Base-by-base conservation (phyloP, 2,888 invertebrate species). In the Andrena camellia region DNA sequence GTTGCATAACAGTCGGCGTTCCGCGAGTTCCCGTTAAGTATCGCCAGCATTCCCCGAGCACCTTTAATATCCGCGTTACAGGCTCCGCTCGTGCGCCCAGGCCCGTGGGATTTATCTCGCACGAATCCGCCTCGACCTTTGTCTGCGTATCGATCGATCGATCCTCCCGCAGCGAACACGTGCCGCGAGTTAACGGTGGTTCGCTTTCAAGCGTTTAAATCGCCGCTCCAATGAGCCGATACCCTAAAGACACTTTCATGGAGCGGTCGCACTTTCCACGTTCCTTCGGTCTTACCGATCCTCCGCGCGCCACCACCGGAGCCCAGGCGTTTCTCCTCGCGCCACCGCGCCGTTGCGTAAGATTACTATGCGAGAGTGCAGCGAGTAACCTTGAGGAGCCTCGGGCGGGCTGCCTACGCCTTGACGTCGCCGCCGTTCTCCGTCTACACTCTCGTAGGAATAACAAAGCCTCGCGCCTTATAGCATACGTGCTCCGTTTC, bases 321-420 rank as follows among this genome's bases (percentile, higher is more conserved):
- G 17, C 42, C 26, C 10, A 2, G 10, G 26, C 33, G 70, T 31
- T 57, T 67, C 66, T 57, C 59, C 50, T 54, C 59, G 69, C 52
- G 71, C 66, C 66, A 48, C 31, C 62, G 67, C 72, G 78, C 71
- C 77, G 73, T 90, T 90, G 90, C 90, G 88, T 90, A 90, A 81
- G 84, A 83, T 89, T 86, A 83, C 84, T 85, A 78, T 75, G 72
- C 62, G 79, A 80, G 81, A 74, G 69, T 81, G 84, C 71, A 76
- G 66, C 79, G 74, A 64, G 85, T 85, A 90, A 90, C 90, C 90
- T 90, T 90, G 89, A 86, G 76, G 83, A 83, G 77, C 78, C 81
- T 67, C 48, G 35, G 23, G 67, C 67, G 17, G 57, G 64, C 64
- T 84, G 68, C 78, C 85, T 75, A 77, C 79, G 67, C 35, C 54